phyloP scores from a whole-genome alignment of 1,140 invertebrate species.

The Drosophila trapezifrons region DNA sequence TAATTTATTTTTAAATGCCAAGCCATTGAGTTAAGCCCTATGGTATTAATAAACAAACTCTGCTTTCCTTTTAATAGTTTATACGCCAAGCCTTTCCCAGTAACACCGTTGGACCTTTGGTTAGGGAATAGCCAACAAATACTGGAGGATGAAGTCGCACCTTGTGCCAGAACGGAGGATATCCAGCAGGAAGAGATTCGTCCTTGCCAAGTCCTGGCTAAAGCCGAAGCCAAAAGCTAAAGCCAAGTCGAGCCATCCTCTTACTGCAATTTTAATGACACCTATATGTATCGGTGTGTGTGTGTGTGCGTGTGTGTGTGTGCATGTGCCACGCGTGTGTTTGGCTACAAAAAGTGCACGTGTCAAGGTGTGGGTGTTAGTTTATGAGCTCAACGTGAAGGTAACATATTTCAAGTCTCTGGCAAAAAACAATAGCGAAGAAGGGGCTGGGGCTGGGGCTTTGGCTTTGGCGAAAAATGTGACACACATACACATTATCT shows the following conservation, averaged over 20 bases:
- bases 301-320: slow-evolving; percentile 12
- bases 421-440: slow-evolving; percentile 67
- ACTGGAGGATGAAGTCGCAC: slow-evolving; percentile 19
- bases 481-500: slow-evolving; percentile 83
- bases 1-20: neutral
- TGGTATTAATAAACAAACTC: neutral
- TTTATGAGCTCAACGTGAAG: slow-evolving; percentile 82
- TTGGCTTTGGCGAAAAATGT: slow-evolving; percentile 50
- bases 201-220: slow-evolving; percentile 66
- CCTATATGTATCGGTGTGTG: slow-evolving; percentile 46
- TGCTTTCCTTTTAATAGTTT: neutral
- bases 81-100: neutral
- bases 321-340: slow-evolving; percentile 34
- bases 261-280: slow-evolving; percentile 82
- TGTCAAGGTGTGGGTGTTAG: slow-evolving; percentile 82
- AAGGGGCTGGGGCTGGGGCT: slow-evolving; percentile 17
- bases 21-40: neutral
- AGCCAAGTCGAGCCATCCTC: slow-evolving; percentile 71
- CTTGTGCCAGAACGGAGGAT: slow-evolving; percentile 37
- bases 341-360: slow-evolving; percentile 76
- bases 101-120: neutral
- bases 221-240: slow-evolving; percentile 57
- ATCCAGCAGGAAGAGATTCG: slow-evolving; percentile 54
- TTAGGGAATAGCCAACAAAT: slow-evolving; percentile 26
- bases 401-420: slow-evolving; percentile 80